phyloP scores from a whole-genome alignment of 2,888 invertebrate species.

The Phaedon cochleariae region DNA sequence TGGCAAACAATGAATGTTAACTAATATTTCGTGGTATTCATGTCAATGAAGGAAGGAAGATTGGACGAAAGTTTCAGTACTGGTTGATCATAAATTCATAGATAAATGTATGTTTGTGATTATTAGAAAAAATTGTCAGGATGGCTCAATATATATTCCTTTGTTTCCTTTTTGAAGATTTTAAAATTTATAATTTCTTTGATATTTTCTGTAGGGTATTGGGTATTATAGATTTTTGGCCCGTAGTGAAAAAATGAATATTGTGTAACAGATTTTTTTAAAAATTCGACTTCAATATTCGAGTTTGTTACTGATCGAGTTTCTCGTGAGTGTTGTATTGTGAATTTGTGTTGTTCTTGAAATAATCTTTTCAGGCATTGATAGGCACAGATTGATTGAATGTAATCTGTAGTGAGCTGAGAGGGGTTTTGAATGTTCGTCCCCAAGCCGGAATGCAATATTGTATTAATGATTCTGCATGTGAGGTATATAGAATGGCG shows the following conservation, averaged over 20 bases:
- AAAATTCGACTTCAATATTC: neutral
- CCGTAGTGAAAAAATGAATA: neutral
- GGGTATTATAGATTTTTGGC: neutral
- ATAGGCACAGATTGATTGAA: neutral
- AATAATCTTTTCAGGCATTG: neutral
- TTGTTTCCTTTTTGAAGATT: neutral
- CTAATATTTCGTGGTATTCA: too few relatives aligned
- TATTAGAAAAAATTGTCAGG: neutral
- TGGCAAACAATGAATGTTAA: too few relatives aligned
- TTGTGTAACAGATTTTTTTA: neutral
- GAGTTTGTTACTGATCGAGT: neutral
- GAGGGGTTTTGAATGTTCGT: neutral
- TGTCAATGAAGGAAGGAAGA: too few relatives aligned
- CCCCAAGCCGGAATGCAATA: slow-evolving; percentile 4
- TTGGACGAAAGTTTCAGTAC: too few relatives aligned
- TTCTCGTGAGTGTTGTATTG: neutral
- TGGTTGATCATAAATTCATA: neutral
- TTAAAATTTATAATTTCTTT: neutral
- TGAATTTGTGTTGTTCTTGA: neutral
- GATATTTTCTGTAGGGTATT: neutral
- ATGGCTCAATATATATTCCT: slow-evolving; percentile 1
- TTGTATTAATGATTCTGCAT: neutral
- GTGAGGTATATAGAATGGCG: neutral
- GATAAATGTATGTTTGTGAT: neutral
- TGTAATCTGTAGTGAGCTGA: slow-evolving; percentile 2